Conservation (phyloP, 2,113 vertebrate species). For the Eulacestoma nigropectus region DNA sequence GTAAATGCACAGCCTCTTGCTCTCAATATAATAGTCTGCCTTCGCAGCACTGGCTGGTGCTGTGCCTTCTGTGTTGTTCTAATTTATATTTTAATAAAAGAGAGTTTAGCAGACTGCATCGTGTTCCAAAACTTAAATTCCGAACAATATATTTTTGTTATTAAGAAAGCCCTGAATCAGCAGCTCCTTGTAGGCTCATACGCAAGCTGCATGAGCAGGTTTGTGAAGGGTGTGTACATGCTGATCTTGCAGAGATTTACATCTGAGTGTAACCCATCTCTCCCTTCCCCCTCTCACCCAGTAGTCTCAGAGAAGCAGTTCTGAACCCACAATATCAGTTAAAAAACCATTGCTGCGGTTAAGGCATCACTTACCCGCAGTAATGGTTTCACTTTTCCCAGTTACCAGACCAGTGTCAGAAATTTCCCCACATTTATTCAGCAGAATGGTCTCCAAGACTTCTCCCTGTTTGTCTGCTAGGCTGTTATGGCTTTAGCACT, state of each 20-base stretch:
- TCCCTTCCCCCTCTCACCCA: not conserved
- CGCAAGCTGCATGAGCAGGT: not conserved
- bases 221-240: not conserved
- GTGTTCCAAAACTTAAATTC: not conserved
- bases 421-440: not conserved
- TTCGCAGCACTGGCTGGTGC: not conserved
- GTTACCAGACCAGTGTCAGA: not conserved
- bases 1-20: not conserved
- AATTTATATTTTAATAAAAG: not conserved
- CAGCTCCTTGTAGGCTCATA: not conserved
- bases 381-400: not conserved
- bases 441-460: not conserved
- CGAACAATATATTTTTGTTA: not conserved
- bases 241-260: conserved; percentile 22
- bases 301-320: not conserved
- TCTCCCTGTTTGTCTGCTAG: not conserved
- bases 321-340: not conserved
- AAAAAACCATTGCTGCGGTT: not conserved
- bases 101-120: not conserved
- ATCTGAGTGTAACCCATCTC: not conserved
- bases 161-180: not conserved
- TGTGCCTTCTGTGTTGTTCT: not conserved
- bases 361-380: not conserved
- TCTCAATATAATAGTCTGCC: not conserved
- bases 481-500: not conserved